Evolutionary conservation across 2,888 invertebrate species (phyloP).

Genomic region (Dolichomitus sp.): DNA sequence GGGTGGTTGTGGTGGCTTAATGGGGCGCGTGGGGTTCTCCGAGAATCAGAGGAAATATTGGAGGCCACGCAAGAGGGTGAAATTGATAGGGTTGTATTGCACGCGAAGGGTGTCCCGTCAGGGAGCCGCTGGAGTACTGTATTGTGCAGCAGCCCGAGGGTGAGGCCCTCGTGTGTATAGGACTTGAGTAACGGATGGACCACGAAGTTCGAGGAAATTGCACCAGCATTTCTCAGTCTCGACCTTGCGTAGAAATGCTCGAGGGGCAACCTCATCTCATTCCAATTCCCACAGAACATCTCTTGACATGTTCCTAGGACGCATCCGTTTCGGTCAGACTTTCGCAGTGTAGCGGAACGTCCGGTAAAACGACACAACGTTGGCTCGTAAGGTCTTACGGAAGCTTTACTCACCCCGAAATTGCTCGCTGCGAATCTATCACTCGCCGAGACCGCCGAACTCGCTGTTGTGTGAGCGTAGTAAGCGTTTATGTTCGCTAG

Average conservation of each 20-base stretch:
- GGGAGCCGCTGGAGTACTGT: constrained; percentile 32
- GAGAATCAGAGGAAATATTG: constrained; percentile 12
- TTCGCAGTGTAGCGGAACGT: neutral
- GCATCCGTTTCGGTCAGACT: neutral
- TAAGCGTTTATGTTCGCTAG: constrained; percentile 99
- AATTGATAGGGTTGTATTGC: constrained; percentile 57
- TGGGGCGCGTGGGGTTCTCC: neutral
- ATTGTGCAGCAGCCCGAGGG: constrained; percentile 46
- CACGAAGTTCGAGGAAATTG: constrained; percentile 75
- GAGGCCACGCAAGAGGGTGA: constrained; percentile 1
- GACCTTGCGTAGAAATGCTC: constrained; percentile 32
- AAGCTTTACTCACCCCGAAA: constrained; percentile 94
- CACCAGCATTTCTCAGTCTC: constrained; percentile 74
- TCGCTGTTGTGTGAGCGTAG: constrained; percentile 99
- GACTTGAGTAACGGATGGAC: constrained; percentile 76
- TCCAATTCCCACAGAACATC: constrained; percentile 14
- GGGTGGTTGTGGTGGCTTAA: constrained; percentile 4
- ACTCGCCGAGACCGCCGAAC: constrained; percentile 99
- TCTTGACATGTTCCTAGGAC: constrained; percentile 2
- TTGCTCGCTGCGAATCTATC: constrained; percentile 99
- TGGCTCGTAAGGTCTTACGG: constrained; percentile 26
- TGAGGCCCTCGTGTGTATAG: constrained; percentile 66
- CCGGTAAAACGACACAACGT: constrained; percentile 5
- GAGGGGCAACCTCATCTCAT: constrained; percentile 34
- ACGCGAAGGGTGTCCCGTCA: constrained; percentile 33